Percentiles rank a stretch among this genome's conserved stretches.
Conservation (phyloP, 2,888 invertebrate species). For the Rhodophaea formosa region DNA sequence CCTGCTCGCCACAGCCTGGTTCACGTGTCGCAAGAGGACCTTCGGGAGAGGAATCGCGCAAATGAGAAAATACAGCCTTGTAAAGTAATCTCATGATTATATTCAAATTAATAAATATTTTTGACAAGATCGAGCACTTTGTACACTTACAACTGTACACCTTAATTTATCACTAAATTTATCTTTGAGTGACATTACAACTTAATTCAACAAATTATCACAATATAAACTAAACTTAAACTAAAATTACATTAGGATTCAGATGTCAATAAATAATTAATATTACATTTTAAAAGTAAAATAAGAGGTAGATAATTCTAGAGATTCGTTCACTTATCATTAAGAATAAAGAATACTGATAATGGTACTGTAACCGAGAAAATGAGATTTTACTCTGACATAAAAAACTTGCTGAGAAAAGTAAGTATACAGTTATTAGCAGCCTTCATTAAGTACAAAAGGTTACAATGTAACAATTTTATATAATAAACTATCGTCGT, state of each 20-base stretch:
- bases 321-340: constrained; percentile 65
- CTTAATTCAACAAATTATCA: constrained; percentile 60
- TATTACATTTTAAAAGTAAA: constrained; percentile 65
- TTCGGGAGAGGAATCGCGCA: constrained; percentile 37
- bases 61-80: constrained; percentile 34
- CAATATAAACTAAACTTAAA: constrained; percentile 54
- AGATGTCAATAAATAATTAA: constrained; percentile 66
- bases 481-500: constrained; percentile 51
- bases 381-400: constrained; percentile 15
- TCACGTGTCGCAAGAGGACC: constrained; percentile 32
- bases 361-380: constrained; percentile 58
- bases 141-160: constrained; percentile 64
- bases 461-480: constrained; percentile 41
- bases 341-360: constrained; percentile 73
- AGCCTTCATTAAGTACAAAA: constrained; percentile 31
- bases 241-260: constrained; percentile 52
- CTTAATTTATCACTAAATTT: constrained; percentile 28
- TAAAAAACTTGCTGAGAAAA: neutral
- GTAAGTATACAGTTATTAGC: constrained; percentile 16
- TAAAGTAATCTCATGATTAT: constrained; percentile 63
- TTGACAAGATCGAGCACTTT: constrained; percentile 79
- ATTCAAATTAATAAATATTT: constrained; percentile 79
- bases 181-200: constrained; percentile 34
- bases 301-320: constrained; percentile 76
- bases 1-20: constrained; percentile 37